phyloP scores from a whole-genome alignment of 2,797 vertebrate species.

The Microctenopoma steveboyesi region DNA sequence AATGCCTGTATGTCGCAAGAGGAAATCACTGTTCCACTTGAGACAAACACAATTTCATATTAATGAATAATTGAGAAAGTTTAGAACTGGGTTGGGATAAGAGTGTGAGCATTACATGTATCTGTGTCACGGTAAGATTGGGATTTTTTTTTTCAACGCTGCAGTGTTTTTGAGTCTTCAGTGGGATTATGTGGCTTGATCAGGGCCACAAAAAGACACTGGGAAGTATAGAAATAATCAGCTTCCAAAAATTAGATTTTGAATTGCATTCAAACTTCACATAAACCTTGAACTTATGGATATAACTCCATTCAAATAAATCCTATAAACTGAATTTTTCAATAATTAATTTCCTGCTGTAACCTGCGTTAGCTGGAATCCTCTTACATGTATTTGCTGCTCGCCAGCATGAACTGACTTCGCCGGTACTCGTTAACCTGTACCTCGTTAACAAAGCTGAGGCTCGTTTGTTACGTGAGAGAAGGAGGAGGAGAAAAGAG shows the following conservation, averaged over 20 bases:
- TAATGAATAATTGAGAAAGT: slow-evolving; percentile 88
- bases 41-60: slow-evolving; percentile 87
- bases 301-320: slow-evolving; percentile 7
- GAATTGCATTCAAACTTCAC: neutral
- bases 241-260: neutral
- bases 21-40: slow-evolving; percentile 85
- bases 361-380: slow-evolving; percentile 19
- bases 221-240: neutral
- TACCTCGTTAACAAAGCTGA: slow-evolving; percentile 72
- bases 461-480: slow-evolving; percentile 78
- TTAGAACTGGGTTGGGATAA: slow-evolving; percentile 79
- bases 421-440: slow-evolving; percentile 76
- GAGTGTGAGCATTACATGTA: slow-evolving; percentile 70
- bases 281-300: neutral
- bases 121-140: slow-evolving; percentile 76
- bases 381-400: slow-evolving; percentile 46
- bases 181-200: slow-evolving; percentile 53
- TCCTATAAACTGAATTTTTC: neutral
- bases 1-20: slow-evolving; percentile 71
- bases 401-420: slow-evolving; percentile 59
- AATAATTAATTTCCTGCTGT: neutral
- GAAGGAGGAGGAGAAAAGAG: slow-evolving; percentile 62
- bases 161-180: slow-evolving; percentile 38
- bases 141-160: slow-evolving; percentile 66
- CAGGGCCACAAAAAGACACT: slow-evolving; percentile 38